Evolutionary conservation across 1,140 invertebrate genomes (phyloP), one percentile per base, ranked within the genome.

Genomic region (Episyrphus balteatus): DNA sequence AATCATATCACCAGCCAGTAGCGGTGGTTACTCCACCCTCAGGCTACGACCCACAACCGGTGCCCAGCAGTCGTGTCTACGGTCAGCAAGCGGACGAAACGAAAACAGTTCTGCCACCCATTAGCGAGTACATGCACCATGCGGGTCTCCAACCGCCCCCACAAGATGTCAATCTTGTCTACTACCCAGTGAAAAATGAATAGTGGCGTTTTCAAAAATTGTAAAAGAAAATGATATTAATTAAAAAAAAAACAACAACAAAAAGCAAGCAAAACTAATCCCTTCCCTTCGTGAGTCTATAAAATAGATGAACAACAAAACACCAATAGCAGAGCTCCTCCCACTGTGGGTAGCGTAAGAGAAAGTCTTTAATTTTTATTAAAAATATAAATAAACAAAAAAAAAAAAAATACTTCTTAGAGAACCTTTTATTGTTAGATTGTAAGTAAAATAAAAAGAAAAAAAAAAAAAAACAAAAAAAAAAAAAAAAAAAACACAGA

Each of bases 151-250:
- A 66, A 40, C 50, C 42, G 40, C 50, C 41, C 15, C 43, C 39
- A 17, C 54, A 55, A 34, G 63, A 66, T 34, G 33, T 51, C 19
- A 33, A 47, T 50, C 42, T 63, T 42, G 56, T 66, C 44, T 66
- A 66, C 42, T 66, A 66, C 55, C 61, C 63, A 55, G 63, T 66
- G 51, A 66, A 66, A 44, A 66, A 66, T 47, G 63, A 66, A 58
- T 66, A n/a, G 14, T n/a, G 14, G 34, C 34, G 14, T 36, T n/a
- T 36, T 36, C 12, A 36, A 36, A n/a, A 36, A n/a, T 6, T 36
- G 14, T n/a, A 36, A 36, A n/a, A 36, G 5, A n/a, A 15, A n/a
- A 36, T 36, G 34, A n/a, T 12, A 36, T n/a, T n/a, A 36, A 33
- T 8, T n/a, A n/a, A n/a, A n/a, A n/a, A n/a, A 36, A 15, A 36